Evolutionary conservation across 2,113 vertebrate genomes (phyloP).

Genomic region (Sebastes fasciatus): DNA sequence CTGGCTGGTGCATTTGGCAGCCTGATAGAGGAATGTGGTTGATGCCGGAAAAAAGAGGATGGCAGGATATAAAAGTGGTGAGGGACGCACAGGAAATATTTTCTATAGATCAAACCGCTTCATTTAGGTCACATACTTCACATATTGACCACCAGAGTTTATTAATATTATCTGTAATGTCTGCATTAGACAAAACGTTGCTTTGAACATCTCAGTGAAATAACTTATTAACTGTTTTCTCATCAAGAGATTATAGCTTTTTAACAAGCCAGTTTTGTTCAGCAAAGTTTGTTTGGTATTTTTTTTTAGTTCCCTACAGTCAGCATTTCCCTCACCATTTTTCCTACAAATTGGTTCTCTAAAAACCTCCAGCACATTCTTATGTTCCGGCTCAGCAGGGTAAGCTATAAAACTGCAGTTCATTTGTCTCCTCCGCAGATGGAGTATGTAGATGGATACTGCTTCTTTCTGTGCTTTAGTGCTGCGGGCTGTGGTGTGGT

Average conservation of each 20-base stretch:
- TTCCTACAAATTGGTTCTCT: slow-evolving; percentile 65
- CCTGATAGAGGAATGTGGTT: background rate
- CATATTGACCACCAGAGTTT: background rate
- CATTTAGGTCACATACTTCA: background rate
- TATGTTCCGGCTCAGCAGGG: slow-evolving; percentile 70
- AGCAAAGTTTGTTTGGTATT: slow-evolving; percentile 47
- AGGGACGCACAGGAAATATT: slow-evolving; percentile 4
- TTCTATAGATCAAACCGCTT: background rate
- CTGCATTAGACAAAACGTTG: background rate
- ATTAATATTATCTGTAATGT: background rate
- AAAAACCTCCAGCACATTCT: slow-evolving; percentile 67
- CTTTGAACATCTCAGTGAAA: background rate
- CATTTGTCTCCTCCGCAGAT: slow-evolving; percentile 73
- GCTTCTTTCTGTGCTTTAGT: slow-evolving; percentile 57
- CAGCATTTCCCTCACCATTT: slow-evolving; percentile 68
- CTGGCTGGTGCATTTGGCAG: slow-evolving; percentile 16
- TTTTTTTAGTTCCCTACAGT: slow-evolving; percentile 50
- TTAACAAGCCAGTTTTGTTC: slow-evolving; percentile 45
- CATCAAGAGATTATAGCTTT: background rate
- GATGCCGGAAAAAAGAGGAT: background rate
- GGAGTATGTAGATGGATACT: slow-evolving; percentile 67
- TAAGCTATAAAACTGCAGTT: slow-evolving; percentile 75
- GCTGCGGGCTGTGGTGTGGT: slow-evolving; percentile 67
- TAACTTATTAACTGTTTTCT: background rate
- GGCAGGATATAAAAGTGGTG: background rate